A percentile compares a stretch with the other conserved stretches of the same genome.
These are phyloP conservation scores for Agriopis marginaria DNA, from an alignment of 2,888 invertebrate genomes.

Conservation along the genomic window DNA sequence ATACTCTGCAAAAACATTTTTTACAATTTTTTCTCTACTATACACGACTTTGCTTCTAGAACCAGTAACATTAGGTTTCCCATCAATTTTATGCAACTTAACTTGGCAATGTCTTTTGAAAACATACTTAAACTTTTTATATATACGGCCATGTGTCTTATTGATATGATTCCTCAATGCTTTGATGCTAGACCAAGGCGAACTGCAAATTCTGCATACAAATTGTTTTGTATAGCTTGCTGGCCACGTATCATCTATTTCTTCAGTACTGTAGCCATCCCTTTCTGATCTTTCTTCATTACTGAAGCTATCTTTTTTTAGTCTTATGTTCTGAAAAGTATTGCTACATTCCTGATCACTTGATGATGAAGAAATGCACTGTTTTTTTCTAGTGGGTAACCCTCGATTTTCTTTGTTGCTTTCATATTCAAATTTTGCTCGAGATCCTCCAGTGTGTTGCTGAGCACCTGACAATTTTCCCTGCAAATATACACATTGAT, in stretches of 20 bases:
- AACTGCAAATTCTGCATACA: conserved; percentile 43
- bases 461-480: background rate
- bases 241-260: conserved; percentile 3
- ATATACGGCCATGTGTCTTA: conserved; percentile 39
- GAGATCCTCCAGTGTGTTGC: background rate
- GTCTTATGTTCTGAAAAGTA: conserved; percentile 6
- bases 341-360: conserved; percentile 17
- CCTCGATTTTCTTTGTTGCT: background rate
- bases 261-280: background rate
- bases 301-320: background rate
- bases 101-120: conserved; percentile 61
- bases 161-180: conserved; percentile 39
- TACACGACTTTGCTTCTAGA: conserved; percentile 58
- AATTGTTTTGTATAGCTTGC: conserved; percentile 14
- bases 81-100: conserved; percentile 61
- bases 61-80: conserved; percentile 64
- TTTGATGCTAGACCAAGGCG: conserved; percentile 30
- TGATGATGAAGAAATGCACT: conserved; percentile 21
- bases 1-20: conserved; percentile 52
- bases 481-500: conserved; percentile 4
- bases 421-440: background rate
- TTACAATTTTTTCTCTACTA: conserved; percentile 59
- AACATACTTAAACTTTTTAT: conserved; percentile 50
- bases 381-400: conserved; percentile 13
- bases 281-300: background rate